phyloP scores from a whole-genome alignment of 2,888 invertebrate genomes.

The Hyppa rectilinea region DNA sequence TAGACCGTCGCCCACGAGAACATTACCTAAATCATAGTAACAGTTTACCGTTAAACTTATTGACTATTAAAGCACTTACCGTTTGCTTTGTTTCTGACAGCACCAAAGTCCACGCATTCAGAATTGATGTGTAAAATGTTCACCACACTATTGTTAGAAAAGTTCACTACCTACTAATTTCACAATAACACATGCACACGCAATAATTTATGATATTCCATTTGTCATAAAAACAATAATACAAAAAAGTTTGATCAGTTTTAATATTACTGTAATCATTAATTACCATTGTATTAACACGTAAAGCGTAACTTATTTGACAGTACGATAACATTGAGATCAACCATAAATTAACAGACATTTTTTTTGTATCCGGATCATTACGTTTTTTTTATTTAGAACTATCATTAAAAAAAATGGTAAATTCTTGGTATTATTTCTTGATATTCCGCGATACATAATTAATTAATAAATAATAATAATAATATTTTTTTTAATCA shows the following conservation, averaged over 20 bases:
- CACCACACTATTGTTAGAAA: not conserved
- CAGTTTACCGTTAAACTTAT: slow-evolving; percentile 34
- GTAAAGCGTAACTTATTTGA: not conserved
- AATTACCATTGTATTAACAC: not conserved
- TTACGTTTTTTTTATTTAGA: too few species aligned
- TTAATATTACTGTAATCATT: not conserved
- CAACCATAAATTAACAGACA: not conserved
- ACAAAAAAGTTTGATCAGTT: not conserved
- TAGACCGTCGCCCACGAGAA: slow-evolving; percentile 22
- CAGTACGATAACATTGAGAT: not conserved
- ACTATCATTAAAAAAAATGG: too few species aligned
- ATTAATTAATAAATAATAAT: not conserved
- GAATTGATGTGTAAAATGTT: not conserved
- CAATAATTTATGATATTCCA: not conserved
- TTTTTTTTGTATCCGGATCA: not conserved
- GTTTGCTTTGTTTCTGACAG: not conserved
- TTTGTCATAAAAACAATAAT: not conserved
- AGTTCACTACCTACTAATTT: not conserved
- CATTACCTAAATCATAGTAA: slow-evolving; percentile 10
- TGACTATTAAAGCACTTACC: slow-evolving; percentile 1
- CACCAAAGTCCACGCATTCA: not conserved
- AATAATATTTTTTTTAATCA: too few species aligned
- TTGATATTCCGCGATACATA: too few species aligned
- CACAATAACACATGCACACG: not conserved
- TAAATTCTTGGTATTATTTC: not conserved